Conservation (phyloP, 2,888 invertebrate genomes). For the Ochropacha duplaris region DNA sequence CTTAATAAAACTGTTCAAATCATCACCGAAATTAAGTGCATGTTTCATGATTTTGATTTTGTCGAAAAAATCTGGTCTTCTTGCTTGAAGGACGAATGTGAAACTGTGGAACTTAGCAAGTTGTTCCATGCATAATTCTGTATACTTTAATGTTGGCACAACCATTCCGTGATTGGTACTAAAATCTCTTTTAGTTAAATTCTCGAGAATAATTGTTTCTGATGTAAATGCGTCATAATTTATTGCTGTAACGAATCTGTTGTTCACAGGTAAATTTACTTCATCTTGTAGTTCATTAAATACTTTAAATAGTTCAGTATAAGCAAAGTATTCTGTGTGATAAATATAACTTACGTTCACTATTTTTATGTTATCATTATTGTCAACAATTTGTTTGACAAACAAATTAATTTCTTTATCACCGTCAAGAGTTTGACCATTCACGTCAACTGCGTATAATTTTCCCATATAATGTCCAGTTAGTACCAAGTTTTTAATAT, state of each 20-base stretch:
- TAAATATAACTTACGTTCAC: conserved; percentile 34
- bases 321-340: conserved; percentile 41
- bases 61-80: conserved; percentile 42
- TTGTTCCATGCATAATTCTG: conserved; percentile 44
- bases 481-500: conserved; percentile 29
- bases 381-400: conserved; percentile 38
- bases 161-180: conserved; percentile 42
- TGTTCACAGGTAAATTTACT: conserved; percentile 37
- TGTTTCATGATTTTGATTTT: conserved; percentile 32
- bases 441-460: conserved; percentile 45
- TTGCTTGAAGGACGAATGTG: conserved; percentile 45
- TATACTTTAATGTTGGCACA: conserved; percentile 44
- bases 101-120: conserved; percentile 60
- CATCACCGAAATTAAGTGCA: conserved; percentile 29
- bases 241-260: conserved; percentile 46
- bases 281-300: conserved; percentile 47
- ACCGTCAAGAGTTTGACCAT: conserved; percentile 42
- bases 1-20: conserved; percentile 30
- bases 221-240: conserved; percentile 39
- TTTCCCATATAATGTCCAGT: conserved; percentile 52
- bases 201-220: conserved; percentile 52
- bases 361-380: conserved; percentile 22
- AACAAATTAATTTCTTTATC: conserved; percentile 50
- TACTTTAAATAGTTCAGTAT: conserved; percentile 44
- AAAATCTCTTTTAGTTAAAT: conserved; percentile 48